Conservation (phyloP, 2,113 vertebrate species). For the Numenius arquata region DNA sequence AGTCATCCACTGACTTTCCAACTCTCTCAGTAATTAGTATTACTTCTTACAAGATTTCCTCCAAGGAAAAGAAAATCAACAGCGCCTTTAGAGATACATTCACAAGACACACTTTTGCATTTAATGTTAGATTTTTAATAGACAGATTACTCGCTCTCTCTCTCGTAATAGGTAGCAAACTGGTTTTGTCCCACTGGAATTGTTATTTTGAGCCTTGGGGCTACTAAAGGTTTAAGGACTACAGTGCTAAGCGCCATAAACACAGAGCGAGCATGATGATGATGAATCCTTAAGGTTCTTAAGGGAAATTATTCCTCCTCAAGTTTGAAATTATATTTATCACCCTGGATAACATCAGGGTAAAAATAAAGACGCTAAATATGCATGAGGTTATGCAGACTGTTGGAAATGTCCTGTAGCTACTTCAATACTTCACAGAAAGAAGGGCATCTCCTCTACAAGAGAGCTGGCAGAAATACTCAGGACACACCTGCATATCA, state of each 20-base stretch:
- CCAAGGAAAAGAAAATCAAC: conserved; percentile 26
- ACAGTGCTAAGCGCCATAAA: neutral
- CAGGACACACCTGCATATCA: neutral
- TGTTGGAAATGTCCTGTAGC: neutral
- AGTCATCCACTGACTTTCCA: neutral
- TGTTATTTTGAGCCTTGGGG: neutral
- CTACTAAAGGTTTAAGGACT: neutral
- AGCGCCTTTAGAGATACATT: neutral
- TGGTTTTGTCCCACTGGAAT: neutral
- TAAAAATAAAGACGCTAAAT: conserved; percentile 20
- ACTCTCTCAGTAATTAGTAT: conserved; percentile 11
- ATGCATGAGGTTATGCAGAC: neutral
- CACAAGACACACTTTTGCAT: neutral
- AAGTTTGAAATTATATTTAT: conserved; percentile 14
- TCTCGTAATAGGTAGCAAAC: neutral
- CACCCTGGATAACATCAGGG: neutral
- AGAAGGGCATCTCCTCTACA: neutral
- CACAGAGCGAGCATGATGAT: neutral
- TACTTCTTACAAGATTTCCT: neutral
- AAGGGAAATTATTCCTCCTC: neutral
- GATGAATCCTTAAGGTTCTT: neutral
- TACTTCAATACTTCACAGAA: neutral
- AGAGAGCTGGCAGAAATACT: neutral
- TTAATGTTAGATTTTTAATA: conserved; percentile 39
- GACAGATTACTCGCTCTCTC: neutral